Percentiles rank a stretch among this genome's conserved stretches.
Evolutionary conservation across 1,140 invertebrate species (phyloP).

Genomic region (Drosophila novamexicana): DNA sequence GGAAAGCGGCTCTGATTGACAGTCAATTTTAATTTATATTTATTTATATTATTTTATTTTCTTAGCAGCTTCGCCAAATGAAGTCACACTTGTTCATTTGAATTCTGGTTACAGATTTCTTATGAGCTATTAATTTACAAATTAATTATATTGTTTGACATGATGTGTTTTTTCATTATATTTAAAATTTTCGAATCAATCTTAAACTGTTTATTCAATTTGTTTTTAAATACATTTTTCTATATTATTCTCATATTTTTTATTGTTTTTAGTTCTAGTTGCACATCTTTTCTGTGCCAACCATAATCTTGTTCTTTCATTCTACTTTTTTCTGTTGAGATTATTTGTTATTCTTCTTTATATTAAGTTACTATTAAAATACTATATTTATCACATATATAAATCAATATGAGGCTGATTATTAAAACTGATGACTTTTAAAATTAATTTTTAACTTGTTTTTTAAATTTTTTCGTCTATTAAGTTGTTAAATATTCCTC

Average conservation of each 20-base stretch:
- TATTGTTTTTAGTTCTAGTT: too few species aligned
- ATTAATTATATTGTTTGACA: too few species aligned
- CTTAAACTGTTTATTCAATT: too few species aligned
- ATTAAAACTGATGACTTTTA: background rate
- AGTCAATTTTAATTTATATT: slow-evolving; percentile 5
- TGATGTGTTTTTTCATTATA: too few species aligned
- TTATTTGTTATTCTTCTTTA: background rate
- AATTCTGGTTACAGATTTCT: too few species aligned
- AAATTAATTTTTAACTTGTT: background rate
- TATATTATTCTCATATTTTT: too few species aligned
- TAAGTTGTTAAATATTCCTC: background rate
- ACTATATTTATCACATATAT: background rate
- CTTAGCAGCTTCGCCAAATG: background rate
- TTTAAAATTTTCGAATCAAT: too few species aligned
- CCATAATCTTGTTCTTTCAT: too few species aligned
- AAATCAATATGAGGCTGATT: background rate
- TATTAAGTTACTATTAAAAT: too few species aligned
- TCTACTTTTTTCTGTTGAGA: background rate
- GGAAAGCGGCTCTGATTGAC: slow-evolving; percentile 28
- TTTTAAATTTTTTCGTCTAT: background rate
- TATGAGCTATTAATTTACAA: too few species aligned
- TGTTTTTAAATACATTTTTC: too few species aligned
- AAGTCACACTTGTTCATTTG: background rate
- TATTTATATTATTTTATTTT: background rate
- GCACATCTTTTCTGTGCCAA: too few species aligned